Base-by-base conservation (phyloP, 2,113 vertebrate genomes). In the Neogobius melanostomus region DNA sequence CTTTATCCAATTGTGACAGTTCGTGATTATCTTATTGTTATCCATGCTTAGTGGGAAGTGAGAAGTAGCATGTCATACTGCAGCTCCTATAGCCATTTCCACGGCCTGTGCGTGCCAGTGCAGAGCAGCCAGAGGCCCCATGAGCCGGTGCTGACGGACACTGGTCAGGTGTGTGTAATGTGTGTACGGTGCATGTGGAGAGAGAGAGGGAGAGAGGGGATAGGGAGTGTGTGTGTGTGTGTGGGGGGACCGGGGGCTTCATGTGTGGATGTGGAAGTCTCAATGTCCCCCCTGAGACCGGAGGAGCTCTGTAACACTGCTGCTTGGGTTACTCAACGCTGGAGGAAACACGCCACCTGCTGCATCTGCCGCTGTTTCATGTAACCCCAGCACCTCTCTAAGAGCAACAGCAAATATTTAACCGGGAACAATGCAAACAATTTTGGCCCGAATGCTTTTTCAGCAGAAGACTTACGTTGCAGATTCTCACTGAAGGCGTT, bases 271-370 rank as follows among this genome's bases (percentile, higher is more conserved):
- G 52, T 79, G 64, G 69, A 69, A 69, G 74, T 63, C 79, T 81
- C 74, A 72, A 86, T 90, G 75, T 89, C 78, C 78, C 88, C 89
- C 79, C 68, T 80, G 90, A 88, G 90, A 87, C 71, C 57, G 9
- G 65, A 72, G 73, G 71, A 83, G 69, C 74, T 77, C 51, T 50
- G 81, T 86, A 85, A 87, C 86, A 84, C 68, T 75, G 36, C 65
- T 66, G 82, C 82, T 88, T 84, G 73, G 59, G 82, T 91, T 88
- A 75, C 89, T 76, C 77, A 82, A 78, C 66, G 47, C 68, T 68
- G 69, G 72, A 81, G 74, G 65, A 70, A 71, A 67, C 17, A 79
- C 54, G 70, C 56, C 74, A 84, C 78, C 72, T 61, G 83, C 61
- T 81, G 56, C 9, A 36, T 79, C 46, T 47, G 11, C 61, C 63